Conservation (phyloP, 2,113 vertebrate genomes). For the Clarias magur region DNA sequence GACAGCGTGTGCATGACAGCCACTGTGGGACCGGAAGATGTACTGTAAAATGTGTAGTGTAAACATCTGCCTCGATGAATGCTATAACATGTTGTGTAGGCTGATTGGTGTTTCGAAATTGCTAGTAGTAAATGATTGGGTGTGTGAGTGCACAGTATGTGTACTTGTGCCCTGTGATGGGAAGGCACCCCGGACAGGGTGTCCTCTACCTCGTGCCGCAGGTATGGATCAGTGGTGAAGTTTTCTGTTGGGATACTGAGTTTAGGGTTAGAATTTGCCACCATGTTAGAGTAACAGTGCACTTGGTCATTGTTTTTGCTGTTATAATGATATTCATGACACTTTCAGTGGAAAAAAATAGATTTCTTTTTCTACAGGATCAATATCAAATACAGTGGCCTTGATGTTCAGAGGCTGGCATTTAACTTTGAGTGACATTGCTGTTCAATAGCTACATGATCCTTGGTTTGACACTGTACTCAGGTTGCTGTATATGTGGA, state of each 20-base stretch:
- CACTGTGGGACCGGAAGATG: not conserved
- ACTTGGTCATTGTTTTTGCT: not conserved
- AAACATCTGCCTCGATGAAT: not conserved
- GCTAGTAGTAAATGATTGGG: no score
- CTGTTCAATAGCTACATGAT: not conserved
- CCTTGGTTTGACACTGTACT: not conserved
- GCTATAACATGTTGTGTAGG: no score
- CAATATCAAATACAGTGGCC: not conserved
- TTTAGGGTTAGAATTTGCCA: not conserved
- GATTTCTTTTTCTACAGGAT: not conserved
- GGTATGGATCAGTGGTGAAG: not conserved
- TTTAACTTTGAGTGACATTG: not conserved
- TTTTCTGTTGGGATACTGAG: not conserved
- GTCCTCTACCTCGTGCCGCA: no score
- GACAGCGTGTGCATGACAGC: not conserved
- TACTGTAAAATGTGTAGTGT: conserved; percentile 5
- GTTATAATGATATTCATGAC: conserved; percentile 3
- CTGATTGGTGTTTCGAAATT: no score
- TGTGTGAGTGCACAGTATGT: no score
- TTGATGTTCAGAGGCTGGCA: not conserved
- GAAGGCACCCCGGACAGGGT: no score
- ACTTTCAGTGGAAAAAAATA: not conserved
- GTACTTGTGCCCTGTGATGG: no score
- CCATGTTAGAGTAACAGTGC: not conserved
- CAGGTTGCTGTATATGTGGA: not conserved